Conservation (phyloP, 2,113 vertebrate genomes). For the Scopus umbretta region DNA sequence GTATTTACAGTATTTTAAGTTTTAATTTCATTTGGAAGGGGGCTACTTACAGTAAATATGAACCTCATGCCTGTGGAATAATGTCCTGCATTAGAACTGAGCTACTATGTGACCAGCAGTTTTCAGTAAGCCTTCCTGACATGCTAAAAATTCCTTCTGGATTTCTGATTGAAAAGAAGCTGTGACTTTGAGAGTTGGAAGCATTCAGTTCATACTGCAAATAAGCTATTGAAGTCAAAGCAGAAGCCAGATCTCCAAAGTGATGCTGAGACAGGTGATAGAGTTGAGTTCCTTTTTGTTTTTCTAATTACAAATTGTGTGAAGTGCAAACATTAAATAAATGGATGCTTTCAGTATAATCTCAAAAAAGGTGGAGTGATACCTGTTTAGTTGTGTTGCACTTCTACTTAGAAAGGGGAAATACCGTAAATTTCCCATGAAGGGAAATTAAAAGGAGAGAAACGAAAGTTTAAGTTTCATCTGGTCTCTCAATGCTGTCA, state of each 20-base stretch:
- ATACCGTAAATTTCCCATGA: background rate
- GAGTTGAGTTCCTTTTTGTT: background rate
- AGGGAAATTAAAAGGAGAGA: background rate
- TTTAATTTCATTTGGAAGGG: background rate
- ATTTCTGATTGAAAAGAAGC: background rate
- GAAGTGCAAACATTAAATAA: background rate
- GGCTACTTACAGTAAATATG: background rate
- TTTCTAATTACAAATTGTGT: background rate
- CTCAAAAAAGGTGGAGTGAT: background rate
- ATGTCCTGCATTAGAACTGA: background rate
- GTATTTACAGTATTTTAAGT: background rate
- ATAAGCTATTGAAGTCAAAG: background rate
- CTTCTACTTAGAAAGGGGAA: background rate
- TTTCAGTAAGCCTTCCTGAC: background rate
- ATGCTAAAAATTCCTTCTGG: background rate
- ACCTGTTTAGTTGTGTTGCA: background rate
- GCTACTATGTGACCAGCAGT: background rate
- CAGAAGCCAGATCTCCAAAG: background rate
- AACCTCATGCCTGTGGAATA: background rate
- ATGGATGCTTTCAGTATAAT: background rate
- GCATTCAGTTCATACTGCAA: background rate
- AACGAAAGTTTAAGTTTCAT: background rate
- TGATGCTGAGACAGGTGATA: background rate
- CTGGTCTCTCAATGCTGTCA: background rate
- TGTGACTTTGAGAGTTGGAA: background rate